A percentile compares a stretch with the other conserved stretches of the same genome.
These are phyloP conservation scores for Martes martes DNA, from an alignment of 2,113 vertebrate genomes.

Conservation along the genomic window DNA sequence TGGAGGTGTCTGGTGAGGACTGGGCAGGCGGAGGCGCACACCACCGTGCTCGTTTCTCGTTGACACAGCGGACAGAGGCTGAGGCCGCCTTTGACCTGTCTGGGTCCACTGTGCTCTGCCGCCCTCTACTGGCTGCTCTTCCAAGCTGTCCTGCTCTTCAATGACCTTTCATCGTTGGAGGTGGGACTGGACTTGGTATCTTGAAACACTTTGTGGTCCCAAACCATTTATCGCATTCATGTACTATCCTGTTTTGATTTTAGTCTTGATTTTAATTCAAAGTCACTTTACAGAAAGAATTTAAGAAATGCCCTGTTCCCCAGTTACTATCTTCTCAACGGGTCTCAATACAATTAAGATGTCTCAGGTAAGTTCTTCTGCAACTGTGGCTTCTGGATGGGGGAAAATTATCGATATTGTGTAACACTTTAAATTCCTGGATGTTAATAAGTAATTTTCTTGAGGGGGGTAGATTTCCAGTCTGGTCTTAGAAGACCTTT, in stretches of 20 bases:
- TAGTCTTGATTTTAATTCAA: background rate
- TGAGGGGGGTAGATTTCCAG: background rate
- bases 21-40: accelerated
- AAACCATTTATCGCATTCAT: background rate
- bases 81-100: accelerated
- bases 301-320: background rate
- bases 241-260: background rate
- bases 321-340: background rate
- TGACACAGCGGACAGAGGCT: accelerated
- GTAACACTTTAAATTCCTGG: background rate
- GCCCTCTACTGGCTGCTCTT: constrained; percentile 36
- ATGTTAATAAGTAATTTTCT: background rate
- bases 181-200: background rate
- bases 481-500: background rate
- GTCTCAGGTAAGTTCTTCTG: background rate
- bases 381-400: background rate
- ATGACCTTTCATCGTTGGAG: background rate
- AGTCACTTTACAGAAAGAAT: background rate
- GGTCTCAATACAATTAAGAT: background rate
- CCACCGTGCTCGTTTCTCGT: background rate
- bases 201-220: background rate
- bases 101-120: background rate
- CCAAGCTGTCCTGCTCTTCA: background rate
- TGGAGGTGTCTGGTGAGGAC: background rate
- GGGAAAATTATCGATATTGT: background rate